Base-by-base conservation (phyloP, 2,113 vertebrate species). In the Galbula dea region DNA sequence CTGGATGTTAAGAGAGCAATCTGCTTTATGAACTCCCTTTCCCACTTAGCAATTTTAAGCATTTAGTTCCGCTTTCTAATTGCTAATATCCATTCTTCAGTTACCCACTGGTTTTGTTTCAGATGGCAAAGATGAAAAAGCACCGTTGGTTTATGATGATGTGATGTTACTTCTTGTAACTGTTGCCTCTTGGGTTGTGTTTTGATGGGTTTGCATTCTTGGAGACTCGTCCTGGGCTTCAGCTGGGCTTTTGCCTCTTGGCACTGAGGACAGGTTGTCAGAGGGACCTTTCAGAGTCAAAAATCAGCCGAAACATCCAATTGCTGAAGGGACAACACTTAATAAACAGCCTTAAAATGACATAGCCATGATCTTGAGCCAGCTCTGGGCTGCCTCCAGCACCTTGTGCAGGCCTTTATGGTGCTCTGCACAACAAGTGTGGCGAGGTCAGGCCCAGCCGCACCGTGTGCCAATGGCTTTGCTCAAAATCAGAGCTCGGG, bases 1-100 rank as follows among this genome's bases (percentile, higher is more conserved):
- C 89, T 93, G 83, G 86, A 34, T 94, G 77, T 32, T 75, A n/a
- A n/a, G 45, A 73, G 66, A 59, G 37, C 86, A 89, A 89, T 87
- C 86, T 83, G 93, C 79, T 86, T 82, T 26, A 82, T 3, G 12
- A 87, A 74, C 92, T 59, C 86, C 18, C 72, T 87, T 86, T 12
- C n/a, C 83, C 83, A 52, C 75, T 20, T 24, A 10, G 32, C 81
- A 37, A 34, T 90, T 90, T 63, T 7, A 43, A 90, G 91, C 80
- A n/a, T 69, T 96, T 90, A 83, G 83, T 88, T 95, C 91, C 34
- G 58, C 91, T 96, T 74, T 80, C 80, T 89, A 85, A 94, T 92
- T 81, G 94, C 88, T 71, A 77, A 90, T 90, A 88, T 34, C 81
- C 88, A 62, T 69, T 43, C 94, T 72, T 43, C 91, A 72, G 75